These are phyloP conservation scores for Nephrotoma appendiculata DNA, from an alignment of 2,888 invertebrate species.

Conservation along the genomic window DNA sequence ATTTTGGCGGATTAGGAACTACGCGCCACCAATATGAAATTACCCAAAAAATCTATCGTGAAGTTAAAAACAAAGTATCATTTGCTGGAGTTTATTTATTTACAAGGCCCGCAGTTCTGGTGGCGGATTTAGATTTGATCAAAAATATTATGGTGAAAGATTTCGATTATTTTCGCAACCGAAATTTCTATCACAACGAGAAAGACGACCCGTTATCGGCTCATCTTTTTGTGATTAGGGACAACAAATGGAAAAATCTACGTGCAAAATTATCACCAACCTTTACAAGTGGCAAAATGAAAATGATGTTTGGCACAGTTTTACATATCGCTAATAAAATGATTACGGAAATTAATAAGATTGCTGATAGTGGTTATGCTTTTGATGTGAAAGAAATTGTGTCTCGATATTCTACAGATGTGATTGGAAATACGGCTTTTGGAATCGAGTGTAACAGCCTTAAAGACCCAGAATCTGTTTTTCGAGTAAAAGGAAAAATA, in stretches of 20 bases:
- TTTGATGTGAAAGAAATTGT: slow-evolving; percentile 32
- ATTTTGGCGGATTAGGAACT: not conserved
- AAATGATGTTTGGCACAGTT: too few species aligned
- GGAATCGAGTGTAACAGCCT: slow-evolving; percentile 34
- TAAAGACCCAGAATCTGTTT: slow-evolving; percentile 26
- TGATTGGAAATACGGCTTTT: slow-evolving; percentile 35
- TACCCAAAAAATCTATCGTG: not conserved
- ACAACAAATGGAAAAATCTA: not conserved
- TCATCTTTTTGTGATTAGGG: not conserved
- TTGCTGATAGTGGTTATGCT: slow-evolving; percentile 8
- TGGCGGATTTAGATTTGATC: slow-evolving; percentile 16
- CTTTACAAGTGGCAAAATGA: not conserved
- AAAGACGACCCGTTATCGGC: not conserved
- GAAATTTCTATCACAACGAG: not conserved
- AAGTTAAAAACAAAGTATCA: slow-evolving; percentile 20
- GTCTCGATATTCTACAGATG: slow-evolving; percentile 35
- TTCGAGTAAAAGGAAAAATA: slow-evolving; percentile 19
- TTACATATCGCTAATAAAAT: too few species aligned
- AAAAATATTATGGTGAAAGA: slow-evolving; percentile 24
- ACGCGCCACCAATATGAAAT: not conserved
- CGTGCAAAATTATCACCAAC: not conserved
- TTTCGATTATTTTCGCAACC: slow-evolving; percentile 15
- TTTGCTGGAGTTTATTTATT: slow-evolving; percentile 18
- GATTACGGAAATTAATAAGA: too few species aligned
- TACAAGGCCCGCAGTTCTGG: slow-evolving; percentile 12